These are phyloP conservation scores for Hydropsyche tenuis DNA, from an alignment of 1,140 invertebrate genomes.

Conservation along the genomic window DNA sequence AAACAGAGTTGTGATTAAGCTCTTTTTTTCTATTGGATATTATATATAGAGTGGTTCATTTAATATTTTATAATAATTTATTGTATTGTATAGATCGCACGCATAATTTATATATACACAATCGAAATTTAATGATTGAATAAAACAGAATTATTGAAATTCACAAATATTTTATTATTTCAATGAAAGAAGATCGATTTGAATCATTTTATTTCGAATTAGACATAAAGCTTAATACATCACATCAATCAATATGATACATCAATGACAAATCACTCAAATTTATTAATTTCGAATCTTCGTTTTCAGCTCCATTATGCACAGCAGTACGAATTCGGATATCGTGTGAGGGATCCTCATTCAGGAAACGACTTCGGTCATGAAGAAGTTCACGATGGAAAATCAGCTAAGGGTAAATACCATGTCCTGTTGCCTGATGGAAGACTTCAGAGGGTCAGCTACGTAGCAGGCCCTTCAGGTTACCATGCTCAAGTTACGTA, in stretches of 20 bases:
- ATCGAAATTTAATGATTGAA: no score
- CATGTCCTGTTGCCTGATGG: constrained; percentile 81
- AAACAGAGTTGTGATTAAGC: neutral
- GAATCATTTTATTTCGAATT: neutral
- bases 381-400: constrained; percentile 69
- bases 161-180: neutral
- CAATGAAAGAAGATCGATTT: neutral
- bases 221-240: no score
- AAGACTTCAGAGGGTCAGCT: constrained; percentile 76
- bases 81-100: no score
- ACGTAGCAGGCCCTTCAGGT: constrained; percentile 76
- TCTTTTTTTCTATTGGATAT: neutral
- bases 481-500: constrained; percentile 81
- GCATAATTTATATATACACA: no score
- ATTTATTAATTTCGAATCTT: no score
- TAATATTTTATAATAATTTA: no score
- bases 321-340: constrained; percentile 77
- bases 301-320: constrained; percentile 70
- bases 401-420: constrained; percentile 73
- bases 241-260: no score
- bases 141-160: neutral
- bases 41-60: no score
- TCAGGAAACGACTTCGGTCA: constrained; percentile 77
- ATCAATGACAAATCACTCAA: no score
- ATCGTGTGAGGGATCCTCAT: constrained; percentile 72